Percentiles rank a stretch among this genome's conserved stretches.
phyloP scores from a whole-genome alignment of 2,113 vertebrate species.

The Pseudolaguvia tuberculata region DNA sequence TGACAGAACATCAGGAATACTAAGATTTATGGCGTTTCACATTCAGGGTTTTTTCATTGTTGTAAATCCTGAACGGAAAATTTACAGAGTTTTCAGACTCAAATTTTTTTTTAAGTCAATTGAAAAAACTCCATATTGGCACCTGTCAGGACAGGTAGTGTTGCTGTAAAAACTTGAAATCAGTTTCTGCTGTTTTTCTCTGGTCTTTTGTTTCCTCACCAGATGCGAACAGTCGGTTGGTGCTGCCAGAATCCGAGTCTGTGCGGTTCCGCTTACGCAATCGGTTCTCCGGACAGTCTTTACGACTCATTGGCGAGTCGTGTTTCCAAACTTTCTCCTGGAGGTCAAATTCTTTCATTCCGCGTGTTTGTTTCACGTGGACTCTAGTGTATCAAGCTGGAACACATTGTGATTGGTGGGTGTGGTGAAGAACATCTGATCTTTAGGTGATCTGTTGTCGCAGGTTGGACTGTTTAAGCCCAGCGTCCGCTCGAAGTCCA shows the following conservation, averaged over 20 bases:
- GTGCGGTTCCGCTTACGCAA: conserved; percentile 6
- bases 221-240: conserved; percentile 55
- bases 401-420: conserved; percentile 96
- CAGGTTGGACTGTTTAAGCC: conserved; percentile 89
- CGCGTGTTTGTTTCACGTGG: conserved; percentile 79
- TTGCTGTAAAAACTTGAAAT: conserved; percentile 48
- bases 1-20: conserved; percentile 64
- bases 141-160: conserved; percentile 70
- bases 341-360: conserved; percentile 59
- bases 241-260: conserved; percentile 54
- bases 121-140: conserved; percentile 65
- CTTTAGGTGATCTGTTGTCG: conserved; percentile 81
- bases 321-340: background rate
- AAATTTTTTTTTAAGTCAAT: conserved; percentile 43
- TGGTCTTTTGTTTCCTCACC: conserved; percentile 49
- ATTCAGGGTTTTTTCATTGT: background rate
- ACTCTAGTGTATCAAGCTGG: conserved; percentile 92
- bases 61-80: conserved; percentile 70
- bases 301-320: background rate
- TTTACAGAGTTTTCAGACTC: conserved; percentile 69
- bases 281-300: background rate
- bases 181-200: conserved; percentile 54
- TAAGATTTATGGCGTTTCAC: background rate
- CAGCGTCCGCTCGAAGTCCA: conserved; percentile 98
- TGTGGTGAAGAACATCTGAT: conserved; percentile 96